Percentiles rank a stretch among this genome's conserved stretches.
Evolutionary conservation across 2,888 invertebrate genomes (phyloP).

Genomic region (Crematogaster levior): DNA sequence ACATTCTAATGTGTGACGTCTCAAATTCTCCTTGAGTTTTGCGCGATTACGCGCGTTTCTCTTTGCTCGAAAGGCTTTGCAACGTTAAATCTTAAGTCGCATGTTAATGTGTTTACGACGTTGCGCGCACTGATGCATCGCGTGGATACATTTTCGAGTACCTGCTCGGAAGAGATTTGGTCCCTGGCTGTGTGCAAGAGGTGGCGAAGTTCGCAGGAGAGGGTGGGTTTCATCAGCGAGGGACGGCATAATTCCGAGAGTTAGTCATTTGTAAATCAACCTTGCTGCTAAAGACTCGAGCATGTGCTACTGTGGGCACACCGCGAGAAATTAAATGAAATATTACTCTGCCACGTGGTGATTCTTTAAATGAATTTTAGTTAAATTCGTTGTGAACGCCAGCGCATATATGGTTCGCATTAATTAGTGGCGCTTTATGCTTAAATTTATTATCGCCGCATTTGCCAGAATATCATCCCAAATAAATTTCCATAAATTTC

Average conservation of each 20-base stretch:
- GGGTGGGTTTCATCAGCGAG: slow-evolving; percentile 64
- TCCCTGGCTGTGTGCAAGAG: slow-evolving; percentile 18
- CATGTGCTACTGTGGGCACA: neutral
- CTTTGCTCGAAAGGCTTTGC: neutral
- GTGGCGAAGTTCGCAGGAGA: slow-evolving; percentile 20
- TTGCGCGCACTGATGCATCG: slow-evolving; percentile 9
- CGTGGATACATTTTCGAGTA: slow-evolving; percentile 27
- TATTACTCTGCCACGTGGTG: slow-evolving; percentile 12
- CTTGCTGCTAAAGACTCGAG: slow-evolving; percentile 37
- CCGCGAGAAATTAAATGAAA: slow-evolving; percentile 30
- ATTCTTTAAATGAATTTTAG: slow-evolving; percentile 16
- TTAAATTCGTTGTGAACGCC: slow-evolving; percentile 18
- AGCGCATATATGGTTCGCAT: neutral
- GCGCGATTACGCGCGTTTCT: slow-evolving; percentile 21
- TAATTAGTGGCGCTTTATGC: slow-evolving; percentile 13
- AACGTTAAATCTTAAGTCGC: neutral
- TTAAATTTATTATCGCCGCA: slow-evolving; percentile 21
- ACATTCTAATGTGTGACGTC: neutral
- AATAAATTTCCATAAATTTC: slow-evolving; percentile 23
- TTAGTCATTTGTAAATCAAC: slow-evolving; percentile 63
- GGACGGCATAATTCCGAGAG: slow-evolving; percentile 63
- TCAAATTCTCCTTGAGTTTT: neutral
- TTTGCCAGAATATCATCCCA: neutral
- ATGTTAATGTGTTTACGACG: slow-evolving; percentile 21
- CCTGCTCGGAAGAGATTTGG: slow-evolving; percentile 26